Evolutionary conservation across 2,113 vertebrate species (phyloP).

Genomic region (Dolichotis patagonum): DNA sequence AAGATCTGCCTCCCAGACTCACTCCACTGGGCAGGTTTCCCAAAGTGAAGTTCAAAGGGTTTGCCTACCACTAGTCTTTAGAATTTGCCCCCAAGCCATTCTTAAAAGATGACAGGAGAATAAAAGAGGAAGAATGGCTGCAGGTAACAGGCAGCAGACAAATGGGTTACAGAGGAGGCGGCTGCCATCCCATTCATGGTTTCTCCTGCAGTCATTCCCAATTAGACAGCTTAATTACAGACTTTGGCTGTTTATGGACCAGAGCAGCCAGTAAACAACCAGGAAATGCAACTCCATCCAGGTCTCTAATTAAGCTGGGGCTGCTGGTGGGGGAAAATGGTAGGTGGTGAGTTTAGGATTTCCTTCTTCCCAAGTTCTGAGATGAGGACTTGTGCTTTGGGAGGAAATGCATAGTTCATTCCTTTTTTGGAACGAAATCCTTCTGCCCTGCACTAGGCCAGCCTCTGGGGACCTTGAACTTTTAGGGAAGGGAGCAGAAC

Average conservation of each 20-base stretch:
- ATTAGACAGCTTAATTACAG: slow-evolving; percentile 67
- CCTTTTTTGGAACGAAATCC: neutral
- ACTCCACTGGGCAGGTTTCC: neutral
- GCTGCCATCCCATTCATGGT: neutral
- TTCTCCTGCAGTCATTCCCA: neutral
- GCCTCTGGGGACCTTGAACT: neutral
- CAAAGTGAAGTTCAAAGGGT: neutral
- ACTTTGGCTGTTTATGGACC: neutral
- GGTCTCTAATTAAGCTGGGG: neutral
- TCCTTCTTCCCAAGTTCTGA: slow-evolving; percentile 5
- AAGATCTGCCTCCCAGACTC: neutral
- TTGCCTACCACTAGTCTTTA: neutral
- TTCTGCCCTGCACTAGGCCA: neutral
- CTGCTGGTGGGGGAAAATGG: neutral
- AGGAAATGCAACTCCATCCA: neutral
- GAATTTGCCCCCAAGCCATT: neutral
- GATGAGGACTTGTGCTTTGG: neutral
- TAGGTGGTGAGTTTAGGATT: neutral
- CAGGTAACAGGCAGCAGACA: neutral
- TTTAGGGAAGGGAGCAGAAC: neutral
- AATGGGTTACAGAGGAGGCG: neutral
- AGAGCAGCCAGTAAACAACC: slow-evolving; percentile 8
- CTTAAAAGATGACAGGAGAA: neutral
- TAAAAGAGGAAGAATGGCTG: accelerated
- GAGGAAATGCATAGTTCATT: neutral